A percentile compares a stretch with the other conserved stretches of the same genome.
Conservation (phyloP, 2,888 invertebrate species). For the Lycia hirtaria region DNA sequence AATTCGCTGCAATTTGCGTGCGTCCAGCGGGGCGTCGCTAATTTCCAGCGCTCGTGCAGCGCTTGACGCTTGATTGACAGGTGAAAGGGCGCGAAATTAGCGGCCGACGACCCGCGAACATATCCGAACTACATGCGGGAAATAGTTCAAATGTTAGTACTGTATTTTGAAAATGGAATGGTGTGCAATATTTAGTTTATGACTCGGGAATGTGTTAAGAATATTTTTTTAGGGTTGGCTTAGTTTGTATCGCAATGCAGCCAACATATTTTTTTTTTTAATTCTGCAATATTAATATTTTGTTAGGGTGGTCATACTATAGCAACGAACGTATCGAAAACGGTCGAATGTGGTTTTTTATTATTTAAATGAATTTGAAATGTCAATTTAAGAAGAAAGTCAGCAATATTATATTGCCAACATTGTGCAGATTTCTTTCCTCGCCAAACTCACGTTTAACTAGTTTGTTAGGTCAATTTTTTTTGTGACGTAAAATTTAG, state of each 20-base stretch:
- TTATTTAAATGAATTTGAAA: too few relatives aligned
- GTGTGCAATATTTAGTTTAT: too few relatives aligned
- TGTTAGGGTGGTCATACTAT: neutral
- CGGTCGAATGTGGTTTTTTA: too few relatives aligned
- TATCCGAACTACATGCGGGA: constrained; percentile 46
- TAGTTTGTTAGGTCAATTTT: neutral
- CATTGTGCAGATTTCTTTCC: neutral
- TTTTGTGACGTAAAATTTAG: neutral
- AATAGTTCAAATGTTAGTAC: constrained; percentile 17
- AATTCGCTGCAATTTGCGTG: constrained; percentile 57
- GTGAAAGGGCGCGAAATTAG: constrained; percentile 83
- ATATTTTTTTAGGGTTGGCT: too few relatives aligned
- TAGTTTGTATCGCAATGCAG: neutral
- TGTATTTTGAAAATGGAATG: constrained; percentile 39
- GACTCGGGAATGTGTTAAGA: too few relatives aligned
- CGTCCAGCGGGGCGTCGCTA: constrained; percentile 53
- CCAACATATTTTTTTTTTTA: neutral
- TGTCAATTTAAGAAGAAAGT: too few relatives aligned
- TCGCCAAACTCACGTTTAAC: neutral
- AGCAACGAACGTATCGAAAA: too few relatives aligned
- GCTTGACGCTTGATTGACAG: constrained; percentile 79
- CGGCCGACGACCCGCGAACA: constrained; percentile 48
- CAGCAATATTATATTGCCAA: too few relatives aligned
- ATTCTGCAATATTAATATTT: neutral
- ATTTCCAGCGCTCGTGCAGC: constrained; percentile 58